Evolutionary conservation across 30 jellyfish, hydroid and myxozoan genomes (phyloP).

Genomic region (Catostylus mosaicus): DNA sequence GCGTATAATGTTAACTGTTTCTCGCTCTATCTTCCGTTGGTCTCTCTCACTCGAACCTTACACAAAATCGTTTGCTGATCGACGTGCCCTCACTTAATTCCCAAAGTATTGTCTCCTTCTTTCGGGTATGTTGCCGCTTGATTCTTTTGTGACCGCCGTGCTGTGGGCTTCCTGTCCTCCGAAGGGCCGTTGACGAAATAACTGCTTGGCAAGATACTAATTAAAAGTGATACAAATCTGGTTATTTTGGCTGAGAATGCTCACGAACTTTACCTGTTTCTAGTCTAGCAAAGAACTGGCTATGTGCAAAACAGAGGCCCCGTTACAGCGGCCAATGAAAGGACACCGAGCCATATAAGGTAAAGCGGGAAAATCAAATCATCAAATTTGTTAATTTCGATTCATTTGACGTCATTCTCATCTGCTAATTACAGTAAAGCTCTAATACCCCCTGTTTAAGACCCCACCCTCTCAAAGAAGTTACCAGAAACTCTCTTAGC

Average conservation of each 20-base stretch:
- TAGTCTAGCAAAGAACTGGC: no score
- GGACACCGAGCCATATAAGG: neutral
- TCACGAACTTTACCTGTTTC: no score
- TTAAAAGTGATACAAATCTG: constrained; percentile 15
- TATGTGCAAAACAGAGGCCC: neutral
- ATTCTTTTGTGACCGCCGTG: constrained; percentile 67
- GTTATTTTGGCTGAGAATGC: neutral
- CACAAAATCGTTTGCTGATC: neutral
- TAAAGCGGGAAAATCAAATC: constrained; percentile 7
- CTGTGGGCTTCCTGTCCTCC: constrained; percentile 70
- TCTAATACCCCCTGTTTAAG: no score
- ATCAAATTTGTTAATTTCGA: neutral
- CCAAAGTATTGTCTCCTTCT: constrained; percentile 50
- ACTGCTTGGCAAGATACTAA: constrained; percentile 33
- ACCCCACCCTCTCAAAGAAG: no score
- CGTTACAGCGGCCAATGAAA: constrained; percentile 1
- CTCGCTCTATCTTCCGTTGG: neutral
- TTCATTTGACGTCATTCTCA: neutral
- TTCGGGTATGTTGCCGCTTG: constrained; percentile 64
- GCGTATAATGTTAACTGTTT: neutral
- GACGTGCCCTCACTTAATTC: constrained; percentile 59
- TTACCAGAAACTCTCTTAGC: no score
- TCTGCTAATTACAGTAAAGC: no score
- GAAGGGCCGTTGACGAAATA: constrained; percentile 33
- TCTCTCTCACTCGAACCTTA: neutral